Evolutionary conservation across 2,888 invertebrate genomes (phyloP).

Genomic region (Torymus aiolomorphi): DNA sequence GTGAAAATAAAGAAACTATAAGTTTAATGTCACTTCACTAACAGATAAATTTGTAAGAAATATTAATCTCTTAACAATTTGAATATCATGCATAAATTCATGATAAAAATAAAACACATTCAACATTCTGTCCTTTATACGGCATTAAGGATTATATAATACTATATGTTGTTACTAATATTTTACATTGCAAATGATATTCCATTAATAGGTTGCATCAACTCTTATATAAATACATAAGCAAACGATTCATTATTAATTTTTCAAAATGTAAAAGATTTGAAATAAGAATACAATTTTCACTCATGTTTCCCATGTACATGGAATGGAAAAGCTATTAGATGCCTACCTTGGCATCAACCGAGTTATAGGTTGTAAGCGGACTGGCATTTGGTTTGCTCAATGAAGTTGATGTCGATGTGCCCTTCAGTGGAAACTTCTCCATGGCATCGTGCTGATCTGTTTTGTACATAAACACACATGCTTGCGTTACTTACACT

Average conservation of each 20-base stretch:
- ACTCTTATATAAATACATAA: neutral
- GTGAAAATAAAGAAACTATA: slow-evolving; percentile 35
- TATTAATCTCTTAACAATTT: too few species aligned
- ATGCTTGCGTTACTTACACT: slow-evolving; percentile 55
- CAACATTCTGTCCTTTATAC: too few species aligned
- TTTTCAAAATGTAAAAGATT: too few species aligned
- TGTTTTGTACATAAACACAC: slow-evolving; percentile 63
- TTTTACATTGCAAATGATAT: too few species aligned
- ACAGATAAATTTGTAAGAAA: too few species aligned
- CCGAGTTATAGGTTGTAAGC: slow-evolving; percentile 72
- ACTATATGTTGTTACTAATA: too few species aligned
- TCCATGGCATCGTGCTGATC: slow-evolving; percentile 78
- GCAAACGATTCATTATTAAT: too few species aligned
- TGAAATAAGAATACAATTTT: slow-evolving; percentile 7
- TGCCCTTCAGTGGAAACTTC: slow-evolving; percentile 83
- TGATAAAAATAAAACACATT: too few species aligned
- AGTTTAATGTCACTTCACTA: slow-evolving; percentile 20
- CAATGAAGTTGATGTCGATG: slow-evolving; percentile 67
- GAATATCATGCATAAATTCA: too few species aligned
- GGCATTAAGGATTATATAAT: too few species aligned
- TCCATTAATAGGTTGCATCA: neutral
- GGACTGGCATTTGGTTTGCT: slow-evolving; percentile 68
- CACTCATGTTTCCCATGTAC: slow-evolving; percentile 31
- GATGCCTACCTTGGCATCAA: slow-evolving; percentile 73
- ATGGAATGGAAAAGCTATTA: slow-evolving; percentile 49